A percentile compares a stretch with the other conserved stretches of the same genome.
Conservation (phyloP, 2,888 invertebrate genomes). For the Cryptus armator region DNA sequence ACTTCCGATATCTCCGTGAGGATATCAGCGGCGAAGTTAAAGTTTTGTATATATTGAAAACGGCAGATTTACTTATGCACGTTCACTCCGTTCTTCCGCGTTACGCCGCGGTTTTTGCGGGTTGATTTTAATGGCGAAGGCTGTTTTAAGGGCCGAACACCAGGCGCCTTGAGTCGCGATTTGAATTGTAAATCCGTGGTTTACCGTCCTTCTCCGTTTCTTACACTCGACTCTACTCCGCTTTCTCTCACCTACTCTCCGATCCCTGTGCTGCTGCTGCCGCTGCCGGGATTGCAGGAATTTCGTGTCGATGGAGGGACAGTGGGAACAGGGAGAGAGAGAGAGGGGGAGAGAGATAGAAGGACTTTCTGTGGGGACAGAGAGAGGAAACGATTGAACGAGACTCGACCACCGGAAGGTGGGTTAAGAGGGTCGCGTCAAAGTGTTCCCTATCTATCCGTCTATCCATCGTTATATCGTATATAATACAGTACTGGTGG, state of each 20-base stretch:
- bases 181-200: conserved; percentile 68
- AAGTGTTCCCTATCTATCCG: conserved; percentile 39
- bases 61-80: conserved; percentile 28
- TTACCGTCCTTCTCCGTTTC: conserved; percentile 12
- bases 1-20: background rate
- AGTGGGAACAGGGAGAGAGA: conserved; percentile 6
- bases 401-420: conserved; percentile 52
- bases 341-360: background rate
- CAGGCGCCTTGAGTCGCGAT: conserved; percentile 54
- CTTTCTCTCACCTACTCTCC: background rate
- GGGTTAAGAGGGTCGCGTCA: conserved; percentile 68
- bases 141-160: conserved; percentile 62
- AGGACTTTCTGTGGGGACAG: background rate
- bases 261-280: background rate
- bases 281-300: background rate
- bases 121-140: conserved; percentile 58
- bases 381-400: conserved; percentile 23
- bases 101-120: conserved; percentile 12
- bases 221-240: background rate
- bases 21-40: background rate
- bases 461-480: background rate
- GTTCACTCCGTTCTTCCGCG: conserved; percentile 1
- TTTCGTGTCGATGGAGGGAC: background rate
- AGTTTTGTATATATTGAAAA: conserved; percentile 22
- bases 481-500: background rate